Evolutionary conservation across 2,797 vertebrate species (phyloP), one percentile per base, ranked within the genome.

Genomic region (Peromyscus attwateri): DNA sequence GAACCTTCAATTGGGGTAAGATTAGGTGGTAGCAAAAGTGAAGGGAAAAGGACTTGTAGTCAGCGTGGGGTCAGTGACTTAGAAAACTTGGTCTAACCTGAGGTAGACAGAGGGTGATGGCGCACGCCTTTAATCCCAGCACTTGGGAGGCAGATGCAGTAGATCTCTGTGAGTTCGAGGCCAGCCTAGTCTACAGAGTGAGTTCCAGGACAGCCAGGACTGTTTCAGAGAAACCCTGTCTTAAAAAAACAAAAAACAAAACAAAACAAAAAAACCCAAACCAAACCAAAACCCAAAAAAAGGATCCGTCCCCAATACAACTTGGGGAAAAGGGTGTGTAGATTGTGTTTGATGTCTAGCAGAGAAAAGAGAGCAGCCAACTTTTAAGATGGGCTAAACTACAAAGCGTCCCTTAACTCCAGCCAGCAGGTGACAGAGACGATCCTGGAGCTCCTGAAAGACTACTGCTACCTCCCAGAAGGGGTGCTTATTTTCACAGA

Each of bases 361-460:
- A 95, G 91, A 14, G 52, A 52, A 52, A 13, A 82, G 19, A 83
- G 17, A 85, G 27, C n/a, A 87, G 94, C 60, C 89, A 88, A 81
- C 66, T 90, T 95, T 87, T 75, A 92, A 66, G 75, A 84, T 87
- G 37, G 37, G 43, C 9, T 82, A 73, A 77, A 70, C 57, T 57
- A 80, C 60, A 92, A 91, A 93, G 14, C 27, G 75, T 80, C 52
- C 75, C 71, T 52, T n/a, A 89, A 83, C 57, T 34, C 46, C 62
- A 79, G 85, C 83, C 25, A 64, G 34, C 57, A 49, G 0, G 27
- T 66, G 21, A 81, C 34, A 62, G 37, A 92, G 40, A 79, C 6
- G 43, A 52, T 19, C 64, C 40, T 60, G 66, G 27, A 49, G 23
- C 43, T 60, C 55, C 13, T n/a, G 46, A 87, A 60, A n/a, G 73